Base-by-base conservation (phyloP, 1,140 invertebrate species). In the Nephotettix cincticeps region DNA sequence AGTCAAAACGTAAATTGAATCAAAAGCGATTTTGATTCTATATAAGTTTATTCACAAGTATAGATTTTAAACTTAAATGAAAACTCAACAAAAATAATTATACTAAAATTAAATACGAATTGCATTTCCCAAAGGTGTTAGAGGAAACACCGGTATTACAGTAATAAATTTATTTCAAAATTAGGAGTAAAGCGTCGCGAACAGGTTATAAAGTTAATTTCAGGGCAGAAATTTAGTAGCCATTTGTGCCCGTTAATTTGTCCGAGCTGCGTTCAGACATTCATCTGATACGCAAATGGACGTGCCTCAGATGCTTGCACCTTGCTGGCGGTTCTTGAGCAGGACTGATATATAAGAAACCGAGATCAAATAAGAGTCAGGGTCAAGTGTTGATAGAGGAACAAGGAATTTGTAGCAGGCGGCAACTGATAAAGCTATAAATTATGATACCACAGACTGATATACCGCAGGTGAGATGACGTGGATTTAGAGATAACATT, bases 121-220 rank as follows among this genome's bases (percentile, higher is more conserved):
- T 51, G 6, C 47, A 3, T 51, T n/a, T 4, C 47, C 6, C 21
- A 51, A n/a, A 51, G 19, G 47, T 21, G 14, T 51, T 51, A 6
- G 19, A 6, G 21, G 47, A n/a, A 51, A 51, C 6, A n/a, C 47
- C 56, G 27, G 25, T n/a, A n/a, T n/a, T 61, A 61, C n/a, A 6
- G 56, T 25, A 4, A 61, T 61, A 61, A 61, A 61, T 61, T 51
- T 51, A 61, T 27, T 23, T 29, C 56, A 61, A 61, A 61, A 61
- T 61, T 61, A 61, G 4, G 47, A n/a, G 56, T 25, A 61, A 61
- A 61, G 56, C 56, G 56, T 29, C 56, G 56, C 21, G 25, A 61
- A 29, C 56, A 61, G 56, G 56, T 61, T 27, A 9, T 61, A 61
- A 61, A 61, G 56, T 61, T 61, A 61, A 61, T 61, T 61, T 61